Evolutionary conservation across 2,888 invertebrate genomes (phyloP), one percentile per base, ranked within the genome.

Genomic region (Germaria angustata): DNA sequence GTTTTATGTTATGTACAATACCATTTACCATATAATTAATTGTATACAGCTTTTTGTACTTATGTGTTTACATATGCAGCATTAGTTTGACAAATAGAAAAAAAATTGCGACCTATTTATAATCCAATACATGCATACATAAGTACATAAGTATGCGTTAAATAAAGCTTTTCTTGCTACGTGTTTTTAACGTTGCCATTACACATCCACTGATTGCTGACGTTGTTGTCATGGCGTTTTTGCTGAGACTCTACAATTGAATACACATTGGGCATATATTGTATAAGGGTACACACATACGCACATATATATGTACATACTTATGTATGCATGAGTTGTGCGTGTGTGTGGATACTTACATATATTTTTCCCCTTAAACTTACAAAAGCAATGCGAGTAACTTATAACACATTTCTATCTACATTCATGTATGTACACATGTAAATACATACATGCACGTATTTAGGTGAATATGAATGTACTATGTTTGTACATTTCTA

Each of bases 61-160:
- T n/a, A n/a, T n/a, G n/a, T n/a, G n/a, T n/a, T n/a, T n/a, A n/a
- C n/a, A n/a, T 34, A 44, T 9, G 28, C 28, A 22, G 22, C 17
- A 49, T 57, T 63, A 63, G 53, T 63, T 22, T 36, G 9, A 32
- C n/a, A 22, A 34, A 63, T n/a, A 71, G 49, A 59, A 73, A 77
- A 66, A 59, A 66, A 46, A 2, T 46, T 77, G 75, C 84, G 84
- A 84, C 84, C 84, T 84, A 84, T 84, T 84, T 84, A 80, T 80
- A 78, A 72, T 41, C 59, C 24, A 63, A 80, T 55, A 63, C 17
- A 28, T 28, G 53, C 53, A 53, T 34, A 53, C 59, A n/a, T n/a
- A n/a, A n/a, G n/a, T n/a, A n/a, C n/a, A n/a, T n/a, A n/a, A n/a
- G n/a, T n/a, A n/a, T n/a, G n/a, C n/a, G n/a, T n/a, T n/a, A n/a